A percentile compares a stretch with the other conserved stretches of the same genome.
phyloP scores from a whole-genome alignment of 2,888 invertebrate species.

The Megalurothrips usitatus region DNA sequence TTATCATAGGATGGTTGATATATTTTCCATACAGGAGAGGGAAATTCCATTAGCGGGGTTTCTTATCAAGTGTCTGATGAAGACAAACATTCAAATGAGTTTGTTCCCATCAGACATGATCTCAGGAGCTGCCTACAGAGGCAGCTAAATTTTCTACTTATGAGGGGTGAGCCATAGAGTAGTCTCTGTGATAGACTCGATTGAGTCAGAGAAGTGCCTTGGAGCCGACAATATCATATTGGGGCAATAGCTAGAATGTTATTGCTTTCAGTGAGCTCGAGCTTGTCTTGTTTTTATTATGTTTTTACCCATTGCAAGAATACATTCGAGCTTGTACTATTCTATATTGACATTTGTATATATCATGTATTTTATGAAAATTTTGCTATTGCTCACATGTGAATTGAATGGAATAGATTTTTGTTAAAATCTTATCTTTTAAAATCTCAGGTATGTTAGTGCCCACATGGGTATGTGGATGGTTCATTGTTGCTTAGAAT shows the following conservation, averaged over 20 bases:
- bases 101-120: constrained; percentile 1
- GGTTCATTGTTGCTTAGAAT: not conserved
- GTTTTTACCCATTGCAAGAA: not conserved
- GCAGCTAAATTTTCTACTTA: constrained; percentile 13
- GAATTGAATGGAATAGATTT: not conserved
- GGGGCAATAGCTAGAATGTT: not conserved
- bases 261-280: not conserved
- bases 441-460: not conserved
- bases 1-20: not conserved
- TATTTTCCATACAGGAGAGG: not conserved
- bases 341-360: not conserved
- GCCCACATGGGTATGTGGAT: not conserved
- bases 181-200: constrained; percentile 21
- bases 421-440: too few species aligned
- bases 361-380: constrained; percentile 2
- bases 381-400: constrained; percentile 6
- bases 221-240: constrained; percentile 15
- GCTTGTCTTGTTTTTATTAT: not conserved
- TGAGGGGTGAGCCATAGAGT: constrained; percentile 17
- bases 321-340: not conserved
- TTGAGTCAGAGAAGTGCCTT: constrained; percentile 24
- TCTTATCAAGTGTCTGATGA: not conserved
- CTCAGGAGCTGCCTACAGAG: not conserved
- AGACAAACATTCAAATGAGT: not conserved
- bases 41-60: not conserved